phyloP scores from a whole-genome alignment of 2,797 vertebrate species.

The Valencia hispanica region DNA sequence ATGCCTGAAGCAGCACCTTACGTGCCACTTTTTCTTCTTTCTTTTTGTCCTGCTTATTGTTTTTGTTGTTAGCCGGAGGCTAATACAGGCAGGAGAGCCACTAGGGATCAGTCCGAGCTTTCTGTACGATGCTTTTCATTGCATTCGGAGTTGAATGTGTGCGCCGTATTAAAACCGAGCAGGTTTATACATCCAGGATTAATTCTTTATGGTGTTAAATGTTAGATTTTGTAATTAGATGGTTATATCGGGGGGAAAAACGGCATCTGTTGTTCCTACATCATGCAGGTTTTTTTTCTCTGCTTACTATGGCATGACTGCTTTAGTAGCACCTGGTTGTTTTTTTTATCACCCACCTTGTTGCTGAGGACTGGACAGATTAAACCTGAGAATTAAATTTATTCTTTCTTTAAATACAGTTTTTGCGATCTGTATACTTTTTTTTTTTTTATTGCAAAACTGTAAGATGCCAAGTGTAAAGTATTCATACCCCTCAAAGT shows the following conservation, averaged over 20 bases:
- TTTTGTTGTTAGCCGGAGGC: slow-evolving; percentile 9
- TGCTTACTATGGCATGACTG: slow-evolving; percentile 16
- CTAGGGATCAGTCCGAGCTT: neutral
- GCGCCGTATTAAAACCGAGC: neutral
- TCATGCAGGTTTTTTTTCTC: too few relatives aligned
- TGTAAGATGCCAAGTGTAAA: neutral
- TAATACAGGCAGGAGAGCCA: neutral
- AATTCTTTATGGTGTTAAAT: neutral
- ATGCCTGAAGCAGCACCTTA: slow-evolving; percentile 24
- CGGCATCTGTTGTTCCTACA: too few relatives aligned
- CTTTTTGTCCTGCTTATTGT: slow-evolving; percentile 56
- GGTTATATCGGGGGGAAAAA: too few relatives aligned
- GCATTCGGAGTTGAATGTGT: neutral
- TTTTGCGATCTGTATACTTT: neutral
- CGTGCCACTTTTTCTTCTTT: slow-evolving; percentile 33
- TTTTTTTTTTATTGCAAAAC: neutral
- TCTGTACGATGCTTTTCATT: neutral
- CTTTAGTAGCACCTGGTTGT: slow-evolving; percentile 26
- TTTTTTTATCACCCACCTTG: neutral
- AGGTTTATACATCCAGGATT: neutral
- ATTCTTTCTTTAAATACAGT: slow-evolving; percentile 4
- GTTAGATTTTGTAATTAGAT: neutral
- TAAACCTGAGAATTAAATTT: slow-evolving; percentile 15
- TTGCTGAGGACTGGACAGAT: slow-evolving; percentile 24
- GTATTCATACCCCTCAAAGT: neutral